Conservation (phyloP, 2,888 invertebrate genomes). For the Pollenia angustigena region DNA sequence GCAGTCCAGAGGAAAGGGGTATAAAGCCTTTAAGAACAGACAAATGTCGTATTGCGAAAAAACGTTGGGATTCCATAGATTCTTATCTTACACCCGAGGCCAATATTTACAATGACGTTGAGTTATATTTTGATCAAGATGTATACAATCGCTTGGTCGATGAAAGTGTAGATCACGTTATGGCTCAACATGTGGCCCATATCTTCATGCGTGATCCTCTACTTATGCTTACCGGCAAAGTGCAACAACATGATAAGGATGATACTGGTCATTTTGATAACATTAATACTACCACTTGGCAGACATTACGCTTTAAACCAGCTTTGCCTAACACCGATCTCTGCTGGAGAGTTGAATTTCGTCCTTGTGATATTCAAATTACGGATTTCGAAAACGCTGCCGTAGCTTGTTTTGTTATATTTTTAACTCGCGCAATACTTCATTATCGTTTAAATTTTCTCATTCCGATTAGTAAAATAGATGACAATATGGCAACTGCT, state of each 20-base stretch:
- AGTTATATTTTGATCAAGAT: constrained; percentile 92
- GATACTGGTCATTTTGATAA: constrained; percentile 99
- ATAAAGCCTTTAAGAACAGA: constrained; percentile 88
- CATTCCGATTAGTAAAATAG: constrained; percentile 99
- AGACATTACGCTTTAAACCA: constrained; percentile 99
- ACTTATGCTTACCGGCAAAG: constrained; percentile 96
- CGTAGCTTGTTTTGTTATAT: constrained; percentile 97
- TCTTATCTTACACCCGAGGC: constrained; percentile 96
- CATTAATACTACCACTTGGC: constrained; percentile 99
- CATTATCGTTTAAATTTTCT: constrained; percentile 98
- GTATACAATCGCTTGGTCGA: constrained; percentile 93
- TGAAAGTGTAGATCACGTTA: constrained; percentile 95
- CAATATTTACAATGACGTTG: constrained; percentile 96
- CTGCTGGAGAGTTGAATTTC: constrained; percentile 99
- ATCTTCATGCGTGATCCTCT: constrained; percentile 99
- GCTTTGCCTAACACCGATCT: constrained; percentile 98
- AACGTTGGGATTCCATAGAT: constrained; percentile 98
- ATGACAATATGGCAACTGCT: constrained; percentile 98
- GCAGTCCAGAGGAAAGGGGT: constrained; percentile 97
- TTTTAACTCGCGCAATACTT: constrained; percentile 97
- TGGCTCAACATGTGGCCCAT: constrained; percentile 98
- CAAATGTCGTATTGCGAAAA: constrained; percentile 95
- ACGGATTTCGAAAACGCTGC: constrained; percentile 99
- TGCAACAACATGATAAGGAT: constrained; percentile 95
- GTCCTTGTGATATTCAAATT: constrained; percentile 98